Base-by-base conservation (phyloP, 2,797 vertebrate genomes). In the Sebastes hubbsi region DNA sequence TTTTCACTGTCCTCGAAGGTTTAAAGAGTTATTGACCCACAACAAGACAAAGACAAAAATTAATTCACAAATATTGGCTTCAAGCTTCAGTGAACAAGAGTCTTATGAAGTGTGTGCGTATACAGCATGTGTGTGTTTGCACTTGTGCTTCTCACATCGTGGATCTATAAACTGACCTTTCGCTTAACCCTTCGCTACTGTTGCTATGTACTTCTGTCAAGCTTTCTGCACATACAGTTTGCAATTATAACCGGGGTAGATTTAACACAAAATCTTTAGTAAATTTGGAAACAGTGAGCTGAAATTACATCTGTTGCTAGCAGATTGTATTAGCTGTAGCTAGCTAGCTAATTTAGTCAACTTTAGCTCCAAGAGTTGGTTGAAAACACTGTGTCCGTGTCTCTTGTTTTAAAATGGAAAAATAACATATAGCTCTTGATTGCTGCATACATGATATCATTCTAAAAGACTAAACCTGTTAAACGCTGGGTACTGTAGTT, bases 11-110 rank as follows among this genome's bases (percentile, higher is more conserved):
- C 67, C 79, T 80, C 22, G 8, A 67, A 25, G 27, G 46, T 80
- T 71, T 67, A 54, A 62, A 63, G 49, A 83, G 59, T 75, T 80
- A 80, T 77, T 86, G 83, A 85, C 88, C 80, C 69, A 65, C 76
- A 73, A 60, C 70, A 36, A 62, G 61, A 82, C 71, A 68, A 79
- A 88, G 78, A 71, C 79, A 70, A 22, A 78, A 69, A 78, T 86
- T 24, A 80, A 83, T 62, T 68, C 16, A 25, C 27, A 42, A 20
- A 22, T 16, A 73, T 65, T 77, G 54, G 72, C 67, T 79, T 76
- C 61, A 81, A 56, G 77, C 76, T 58, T 73, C 75, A 42, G 46
- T 72, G 77, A 84, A 73, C 76, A 72, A 9, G 58, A 73, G 55
- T 68, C 62, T 85, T 77, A 68, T 67, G 8, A 83, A 68, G 29